Percentiles rank a stretch among this genome's conserved stretches.
These are phyloP conservation scores for Peromyscus eremicus DNA, from an alignment of 2,797 vertebrate species.

Conservation along the genomic window DNA sequence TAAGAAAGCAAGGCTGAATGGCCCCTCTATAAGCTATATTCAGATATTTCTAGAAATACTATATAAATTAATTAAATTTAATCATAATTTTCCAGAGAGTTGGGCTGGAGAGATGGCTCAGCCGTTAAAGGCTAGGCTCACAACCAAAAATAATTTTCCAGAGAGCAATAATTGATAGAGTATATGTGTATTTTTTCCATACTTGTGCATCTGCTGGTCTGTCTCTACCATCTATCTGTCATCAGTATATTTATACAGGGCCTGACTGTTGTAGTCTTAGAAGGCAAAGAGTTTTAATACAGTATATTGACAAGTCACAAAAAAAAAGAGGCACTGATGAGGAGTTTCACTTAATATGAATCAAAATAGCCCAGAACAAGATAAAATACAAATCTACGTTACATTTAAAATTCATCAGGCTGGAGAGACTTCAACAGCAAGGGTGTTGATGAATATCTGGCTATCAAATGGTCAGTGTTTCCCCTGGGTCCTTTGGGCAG, in stretches of 20 bases:
- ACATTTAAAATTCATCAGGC: background rate
- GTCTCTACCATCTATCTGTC: background rate
- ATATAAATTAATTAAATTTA: background rate
- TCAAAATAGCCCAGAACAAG: background rate
- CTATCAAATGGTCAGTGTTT: background rate
- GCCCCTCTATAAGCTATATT: background rate
- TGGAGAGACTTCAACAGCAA: background rate
- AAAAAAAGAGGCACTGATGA: rapidly evolving
- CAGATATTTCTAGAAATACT: background rate
- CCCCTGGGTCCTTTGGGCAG: background rate
- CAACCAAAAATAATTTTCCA: background rate
- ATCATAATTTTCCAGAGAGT: background rate
- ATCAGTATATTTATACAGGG: background rate
- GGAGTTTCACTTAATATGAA: background rate
- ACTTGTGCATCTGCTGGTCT: background rate
- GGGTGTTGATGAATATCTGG: background rate
- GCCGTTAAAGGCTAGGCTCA: too few relatives aligned
- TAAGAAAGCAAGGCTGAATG: background rate
- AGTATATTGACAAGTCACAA: background rate
- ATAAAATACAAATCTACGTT: background rate
- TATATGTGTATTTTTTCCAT: background rate
- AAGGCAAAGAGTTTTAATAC: background rate
- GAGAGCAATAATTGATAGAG: background rate
- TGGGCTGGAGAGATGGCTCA: too few relatives aligned
- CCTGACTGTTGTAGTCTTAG: background rate